These are phyloP conservation scores for Eilema sororculum DNA, from an alignment of 2,888 invertebrate genomes.

Conservation along the genomic window DNA sequence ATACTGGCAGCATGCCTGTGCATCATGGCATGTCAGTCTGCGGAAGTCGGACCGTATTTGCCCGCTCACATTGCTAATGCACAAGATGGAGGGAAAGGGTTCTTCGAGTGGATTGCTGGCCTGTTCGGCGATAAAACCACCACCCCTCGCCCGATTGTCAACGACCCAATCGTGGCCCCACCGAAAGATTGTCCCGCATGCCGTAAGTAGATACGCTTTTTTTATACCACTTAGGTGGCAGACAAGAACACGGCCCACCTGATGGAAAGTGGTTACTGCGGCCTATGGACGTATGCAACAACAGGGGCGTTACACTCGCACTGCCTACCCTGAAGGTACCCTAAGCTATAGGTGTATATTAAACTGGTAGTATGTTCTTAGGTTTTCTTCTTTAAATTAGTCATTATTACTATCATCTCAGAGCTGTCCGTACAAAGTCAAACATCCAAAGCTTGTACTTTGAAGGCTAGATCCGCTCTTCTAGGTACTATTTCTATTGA, in stretches of 20 bases:
- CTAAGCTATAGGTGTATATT: not conserved
- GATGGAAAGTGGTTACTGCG: too few species aligned
- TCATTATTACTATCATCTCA: not conserved
- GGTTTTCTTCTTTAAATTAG: not conserved
- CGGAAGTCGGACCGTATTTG: conserved; percentile 31
- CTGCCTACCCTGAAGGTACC: too few species aligned
- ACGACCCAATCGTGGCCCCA: conserved; percentile 63
- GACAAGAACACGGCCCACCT: too few species aligned
- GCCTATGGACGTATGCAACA: too few species aligned
- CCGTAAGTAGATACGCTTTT: conserved; percentile 73
- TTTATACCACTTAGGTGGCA: too few species aligned
- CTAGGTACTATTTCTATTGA: not conserved
- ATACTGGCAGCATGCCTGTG: conserved; percentile 60
- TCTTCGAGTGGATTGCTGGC: conserved; percentile 80
- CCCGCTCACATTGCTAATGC: conserved; percentile 37
- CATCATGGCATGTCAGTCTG: conserved; percentile 54
- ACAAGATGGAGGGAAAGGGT: conserved; percentile 62
- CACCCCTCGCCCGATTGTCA: conserved; percentile 57
- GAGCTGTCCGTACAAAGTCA: too few species aligned
- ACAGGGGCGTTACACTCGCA: too few species aligned
- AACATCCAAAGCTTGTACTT: too few species aligned
- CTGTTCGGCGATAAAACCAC: conserved; percentile 68
- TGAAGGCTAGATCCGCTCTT: not conserved
- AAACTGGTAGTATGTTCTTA: too few species aligned
- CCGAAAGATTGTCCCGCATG: conserved; percentile 79